Conservation (phyloP, 2,797 vertebrate species). For the Phaenicophaeus curvirostris region DNA sequence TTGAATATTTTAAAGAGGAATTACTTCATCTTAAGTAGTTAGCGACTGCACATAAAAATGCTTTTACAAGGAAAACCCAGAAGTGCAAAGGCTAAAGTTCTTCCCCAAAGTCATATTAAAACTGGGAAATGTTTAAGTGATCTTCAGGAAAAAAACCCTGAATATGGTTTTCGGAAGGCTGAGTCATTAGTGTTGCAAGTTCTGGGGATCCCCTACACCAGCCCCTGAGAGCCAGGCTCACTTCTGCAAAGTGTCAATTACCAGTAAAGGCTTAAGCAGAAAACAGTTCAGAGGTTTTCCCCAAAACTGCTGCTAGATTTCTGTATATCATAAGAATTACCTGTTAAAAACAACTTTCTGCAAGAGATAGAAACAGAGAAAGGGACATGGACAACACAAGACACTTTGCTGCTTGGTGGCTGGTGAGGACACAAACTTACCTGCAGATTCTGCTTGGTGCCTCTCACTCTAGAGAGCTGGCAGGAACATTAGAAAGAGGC, state of each 20-base stretch:
- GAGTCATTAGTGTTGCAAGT: rapidly evolving
- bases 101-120: background rate
- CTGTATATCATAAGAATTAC: background rate
- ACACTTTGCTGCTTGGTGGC: background rate
- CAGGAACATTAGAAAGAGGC: background rate
- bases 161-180: background rate
- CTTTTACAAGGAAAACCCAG: background rate
- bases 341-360: background rate
- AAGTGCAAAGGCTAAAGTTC: background rate
- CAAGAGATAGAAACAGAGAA: background rate
- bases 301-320: background rate
- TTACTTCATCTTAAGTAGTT: background rate
- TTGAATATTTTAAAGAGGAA: background rate
- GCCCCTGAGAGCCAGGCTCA: background rate
- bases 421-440: background rate
- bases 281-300: background rate
- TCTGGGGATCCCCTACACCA: background rate
- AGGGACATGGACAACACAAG: rapidly evolving
- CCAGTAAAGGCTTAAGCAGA: background rate
- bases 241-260: background rate
- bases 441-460: rapidly evolving
- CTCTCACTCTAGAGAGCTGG: background rate
- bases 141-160: background rate
- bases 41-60: background rate
- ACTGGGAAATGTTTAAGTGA: background rate